These are phyloP conservation scores for Psittacula cyanocephala DNA, from an alignment of 2,113 vertebrate genomes.

Conservation along the genomic window DNA sequence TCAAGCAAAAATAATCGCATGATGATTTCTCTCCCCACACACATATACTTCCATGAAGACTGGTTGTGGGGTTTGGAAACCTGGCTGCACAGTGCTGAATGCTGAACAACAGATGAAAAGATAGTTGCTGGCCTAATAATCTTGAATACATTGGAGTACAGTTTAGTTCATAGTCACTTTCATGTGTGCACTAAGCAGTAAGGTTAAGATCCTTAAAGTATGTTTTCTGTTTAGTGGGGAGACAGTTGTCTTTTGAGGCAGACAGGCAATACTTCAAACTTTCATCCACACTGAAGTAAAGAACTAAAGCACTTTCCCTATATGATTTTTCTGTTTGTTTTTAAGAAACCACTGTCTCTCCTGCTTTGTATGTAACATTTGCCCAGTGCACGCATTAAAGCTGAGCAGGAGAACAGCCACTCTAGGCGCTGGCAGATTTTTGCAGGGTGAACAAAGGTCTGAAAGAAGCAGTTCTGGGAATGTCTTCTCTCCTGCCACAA, in stretches of 20 bases:
- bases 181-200: not conserved
- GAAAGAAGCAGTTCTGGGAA: not conserved
- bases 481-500: not conserved
- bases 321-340: not conserved
- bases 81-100: too few species aligned
- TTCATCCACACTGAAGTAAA: not conserved
- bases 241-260: not conserved
- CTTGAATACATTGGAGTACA: not conserved
- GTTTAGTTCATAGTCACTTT: not conserved
- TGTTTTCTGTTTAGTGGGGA: not conserved
- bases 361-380: not conserved
- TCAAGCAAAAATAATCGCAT: not conserved
- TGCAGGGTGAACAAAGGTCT: not conserved
- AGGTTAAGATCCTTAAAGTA: not conserved
- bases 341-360: not conserved
- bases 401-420: not conserved
- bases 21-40: not conserved
- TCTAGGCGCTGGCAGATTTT: not conserved
- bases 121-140: not conserved
- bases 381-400: not conserved
- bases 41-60: not conserved
- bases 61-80: not conserved
- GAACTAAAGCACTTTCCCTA: not conserved
- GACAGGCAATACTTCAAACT: not conserved
- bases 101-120: not conserved